Evolutionary conservation across 2,113 vertebrate species (phyloP), one percentile per base, ranked within the genome.

Genomic region (Alligator sinensis): DNA sequence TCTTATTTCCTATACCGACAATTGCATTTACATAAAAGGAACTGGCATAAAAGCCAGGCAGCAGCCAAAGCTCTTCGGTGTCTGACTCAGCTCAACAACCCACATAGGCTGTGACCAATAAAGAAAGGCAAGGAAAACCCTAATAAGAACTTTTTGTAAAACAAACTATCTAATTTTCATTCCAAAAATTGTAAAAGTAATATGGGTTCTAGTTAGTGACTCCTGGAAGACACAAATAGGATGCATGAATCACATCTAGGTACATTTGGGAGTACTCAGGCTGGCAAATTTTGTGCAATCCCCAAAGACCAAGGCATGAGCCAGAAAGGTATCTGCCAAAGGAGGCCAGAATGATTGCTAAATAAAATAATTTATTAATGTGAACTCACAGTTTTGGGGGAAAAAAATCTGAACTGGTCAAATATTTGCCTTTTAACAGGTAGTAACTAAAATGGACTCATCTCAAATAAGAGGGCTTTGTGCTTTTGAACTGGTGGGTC

Each of bases 291-390:
- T 86, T 1, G 3, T 54, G 54, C 16, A 74, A 61, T 6, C 60
- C 38, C n/a, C 24, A 7, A 55, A 14, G 90, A 95, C 86, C 4
- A 2, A 84, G 30, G 68, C 5, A 10, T 38, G 68, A 64, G 14
- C 16, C 63, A 64, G 80, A 92, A 58, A 86, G 72, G 57, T 82
- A 12, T 27, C 78, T 96, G 95, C 95, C 81, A 88, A 94, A 96
- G 86, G 92, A 83, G 79, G 30, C 34, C 34, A 27, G 0, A 9
- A 59, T 9, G 59, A 64, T 66, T 2, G 81, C 87, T 94, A 93
- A 96, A 92, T 88, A 96, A 94, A 96, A 81, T 82, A 82, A 93
- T 96, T 90, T 90, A 81, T 95, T 94, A 86, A 72, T 93, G 92
- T 93, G 94, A 94, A 83, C 93, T 86, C 92, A 89, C 70, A 84